A percentile compares a stretch with the other conserved stretches of the same genome.
These are phyloP conservation scores for Crotalus horridus DNA, from an alignment of 2,113 vertebrate species.

Conservation along the genomic window DNA sequence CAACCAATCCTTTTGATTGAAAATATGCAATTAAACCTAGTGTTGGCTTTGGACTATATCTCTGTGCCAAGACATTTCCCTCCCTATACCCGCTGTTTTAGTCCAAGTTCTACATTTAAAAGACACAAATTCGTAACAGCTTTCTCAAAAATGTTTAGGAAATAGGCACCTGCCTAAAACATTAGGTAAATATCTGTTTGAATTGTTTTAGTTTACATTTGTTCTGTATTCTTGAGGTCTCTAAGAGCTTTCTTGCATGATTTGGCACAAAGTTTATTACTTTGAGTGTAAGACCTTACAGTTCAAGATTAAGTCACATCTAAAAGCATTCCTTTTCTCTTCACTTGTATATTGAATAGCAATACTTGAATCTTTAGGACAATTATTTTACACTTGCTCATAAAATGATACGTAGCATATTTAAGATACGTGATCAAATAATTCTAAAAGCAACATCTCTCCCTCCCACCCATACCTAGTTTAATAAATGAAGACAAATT, in stretches of 20 bases:
- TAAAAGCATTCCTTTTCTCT: neutral
- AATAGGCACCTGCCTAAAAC: constrained; percentile 4
- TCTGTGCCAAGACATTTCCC: neutral
- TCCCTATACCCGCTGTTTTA: neutral
- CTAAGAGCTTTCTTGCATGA: neutral
- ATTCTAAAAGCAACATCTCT: constrained; percentile 20
- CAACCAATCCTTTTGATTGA: neutral
- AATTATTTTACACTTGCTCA: neutral
- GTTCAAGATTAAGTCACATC: neutral
- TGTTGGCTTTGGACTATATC: neutral
- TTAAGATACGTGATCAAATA: constrained; percentile 25
- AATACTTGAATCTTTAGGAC: neutral
- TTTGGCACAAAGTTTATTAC: neutral
- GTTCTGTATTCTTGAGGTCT: constrained; percentile 6
- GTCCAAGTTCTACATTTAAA: neutral
- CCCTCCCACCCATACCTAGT: constrained; percentile 21
- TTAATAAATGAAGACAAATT: neutral
- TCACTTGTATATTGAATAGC: neutral
- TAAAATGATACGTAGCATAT: neutral
- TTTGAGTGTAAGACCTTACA: neutral
- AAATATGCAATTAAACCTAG: neutral
- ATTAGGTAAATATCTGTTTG: constrained; percentile 22
- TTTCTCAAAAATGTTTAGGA: neutral
- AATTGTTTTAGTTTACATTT: constrained; percentile 8
- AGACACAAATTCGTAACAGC: neutral